phyloP scores from a whole-genome alignment of 2,888 invertebrate genomes.

The Emmelina monodactyla region DNA sequence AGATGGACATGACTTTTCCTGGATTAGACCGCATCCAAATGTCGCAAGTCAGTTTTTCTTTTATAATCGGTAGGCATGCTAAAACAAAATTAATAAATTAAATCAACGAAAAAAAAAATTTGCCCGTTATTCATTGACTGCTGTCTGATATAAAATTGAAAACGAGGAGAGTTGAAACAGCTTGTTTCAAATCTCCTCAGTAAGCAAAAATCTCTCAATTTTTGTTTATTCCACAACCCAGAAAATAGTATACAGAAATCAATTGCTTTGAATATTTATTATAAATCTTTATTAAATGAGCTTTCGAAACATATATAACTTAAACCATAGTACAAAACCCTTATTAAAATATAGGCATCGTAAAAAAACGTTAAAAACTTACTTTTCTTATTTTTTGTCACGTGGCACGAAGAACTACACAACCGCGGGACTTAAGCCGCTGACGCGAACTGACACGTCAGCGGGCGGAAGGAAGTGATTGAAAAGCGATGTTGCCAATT shows the following conservation, averaged over 20 bases:
- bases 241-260: constrained; percentile 6
- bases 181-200: constrained; percentile 9
- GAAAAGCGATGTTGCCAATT: constrained; percentile 10
- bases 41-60: not conserved
- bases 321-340: constrained; percentile 7
- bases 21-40: too few relatives aligned
- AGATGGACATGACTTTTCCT: too few relatives aligned
- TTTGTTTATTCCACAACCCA: constrained; percentile 5
- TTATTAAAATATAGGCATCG: constrained; percentile 8
- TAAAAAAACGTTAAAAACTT: constrained; percentile 7
- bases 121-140: constrained; percentile 2
- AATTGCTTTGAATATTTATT: constrained; percentile 1
- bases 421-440: constrained; percentile 5
- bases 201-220: constrained; percentile 4
- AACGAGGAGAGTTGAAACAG: constrained; percentile 10
- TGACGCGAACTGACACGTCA: constrained; percentile 6
- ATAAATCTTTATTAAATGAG: constrained; percentile 11
- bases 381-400: constrained; percentile 7
- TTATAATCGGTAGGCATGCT: constrained; percentile 2
- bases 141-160: constrained; percentile 6
- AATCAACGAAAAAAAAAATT: not conserved
- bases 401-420: constrained; percentile 1
- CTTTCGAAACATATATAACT: constrained; percentile 5
- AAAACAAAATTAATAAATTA: constrained; percentile 1
- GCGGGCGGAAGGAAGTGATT: constrained; percentile 4